These are phyloP conservation scores for Nymphalis urticae DNA, from an alignment of 2,888 invertebrate genomes.

Conservation along the genomic window DNA sequence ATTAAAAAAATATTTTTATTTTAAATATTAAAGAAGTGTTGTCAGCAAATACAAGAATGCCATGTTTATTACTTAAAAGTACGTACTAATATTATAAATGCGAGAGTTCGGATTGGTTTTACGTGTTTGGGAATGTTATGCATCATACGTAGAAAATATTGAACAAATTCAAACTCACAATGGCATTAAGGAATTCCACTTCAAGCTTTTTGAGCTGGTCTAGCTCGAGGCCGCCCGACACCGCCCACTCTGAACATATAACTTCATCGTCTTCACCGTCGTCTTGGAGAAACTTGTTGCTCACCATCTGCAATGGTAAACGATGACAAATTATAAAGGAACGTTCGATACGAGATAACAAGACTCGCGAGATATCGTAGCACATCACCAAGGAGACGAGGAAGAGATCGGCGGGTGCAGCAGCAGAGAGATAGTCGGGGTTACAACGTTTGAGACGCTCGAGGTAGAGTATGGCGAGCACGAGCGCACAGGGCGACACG, in stretches of 20 bases:
- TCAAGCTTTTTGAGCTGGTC: conserved; percentile 91
- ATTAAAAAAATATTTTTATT: too few species aligned
- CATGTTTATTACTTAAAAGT: too few species aligned
- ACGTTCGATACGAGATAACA: too few species aligned
- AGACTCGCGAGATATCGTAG: too few species aligned
- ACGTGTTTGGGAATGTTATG: too few species aligned
- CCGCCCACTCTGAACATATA: conserved; percentile 95
- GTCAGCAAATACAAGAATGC: too few species aligned
- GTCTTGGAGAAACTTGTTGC: conserved; percentile 97
- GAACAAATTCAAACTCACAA: conserved; percentile 83
- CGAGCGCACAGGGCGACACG: conserved; percentile 95
- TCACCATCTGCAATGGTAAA: conserved; percentile 88
- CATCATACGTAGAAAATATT: too few species aligned
- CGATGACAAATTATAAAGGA: not conserved
- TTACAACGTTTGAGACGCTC: conserved; percentile 92
- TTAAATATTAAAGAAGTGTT: too few species aligned
- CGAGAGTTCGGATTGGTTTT: too few species aligned
- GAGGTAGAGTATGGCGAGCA: conserved; percentile 95
- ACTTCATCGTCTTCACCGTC: conserved; percentile 96
- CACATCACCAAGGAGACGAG: conserved; percentile 92
- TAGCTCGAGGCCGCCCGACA: conserved; percentile 89
- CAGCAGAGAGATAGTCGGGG: conserved; percentile 90
- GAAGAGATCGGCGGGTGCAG: conserved; percentile 95
- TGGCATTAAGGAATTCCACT: conserved; percentile 92
- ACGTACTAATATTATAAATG: too few species aligned